Evolutionary conservation across 2,888 invertebrate species (phyloP), one percentile per base, ranked within the genome.

Genomic region (Crioceris asparagi): DNA sequence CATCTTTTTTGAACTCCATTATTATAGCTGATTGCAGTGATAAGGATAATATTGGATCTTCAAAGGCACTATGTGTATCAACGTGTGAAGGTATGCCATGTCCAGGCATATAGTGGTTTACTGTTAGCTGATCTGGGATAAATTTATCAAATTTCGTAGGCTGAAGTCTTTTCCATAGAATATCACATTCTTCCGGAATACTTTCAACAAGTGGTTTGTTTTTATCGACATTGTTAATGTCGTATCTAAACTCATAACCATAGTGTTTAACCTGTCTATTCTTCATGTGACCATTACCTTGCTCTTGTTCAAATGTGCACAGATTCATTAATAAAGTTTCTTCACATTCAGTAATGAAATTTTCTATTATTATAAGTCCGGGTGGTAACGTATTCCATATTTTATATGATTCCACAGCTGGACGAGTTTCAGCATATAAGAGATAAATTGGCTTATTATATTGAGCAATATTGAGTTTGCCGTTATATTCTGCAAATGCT

Each of bases 41-140:
- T 0, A 97, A 60, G 0, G 92, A 90, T 17, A 94, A 59, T 44
- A 97, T 84, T 2, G 83, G 83, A 55, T 83, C 82, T 47, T 85
- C 82, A 65, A 97, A 98, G 1, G 91, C 84, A 61, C 91, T 91
- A 58, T 94, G 93, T 0, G 90, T 93, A 60, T 98, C 97, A 14
- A 93, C 79, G 64, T 98, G 97, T 0, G 83, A 75, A 19, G 97
- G 96, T 58, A 98, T 97, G 25, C 92, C 90, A 70, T 91, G 88
- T 10, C 92, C 91, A 30, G 87, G 81, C 40, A 69, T 62, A 62
- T 92, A 92, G 52, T 75, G 74, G 61, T 92, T 92, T 0, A 90
- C 74, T 1, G 92, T 92, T 31, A 91, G 56, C 56, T 92, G 92
- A 66, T 91, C 80, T 3, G 88, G 88, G 17, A 57, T 43, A 29